Base-by-base conservation (phyloP, 2,888 invertebrate genomes). In the Acrobasis suavella region DNA sequence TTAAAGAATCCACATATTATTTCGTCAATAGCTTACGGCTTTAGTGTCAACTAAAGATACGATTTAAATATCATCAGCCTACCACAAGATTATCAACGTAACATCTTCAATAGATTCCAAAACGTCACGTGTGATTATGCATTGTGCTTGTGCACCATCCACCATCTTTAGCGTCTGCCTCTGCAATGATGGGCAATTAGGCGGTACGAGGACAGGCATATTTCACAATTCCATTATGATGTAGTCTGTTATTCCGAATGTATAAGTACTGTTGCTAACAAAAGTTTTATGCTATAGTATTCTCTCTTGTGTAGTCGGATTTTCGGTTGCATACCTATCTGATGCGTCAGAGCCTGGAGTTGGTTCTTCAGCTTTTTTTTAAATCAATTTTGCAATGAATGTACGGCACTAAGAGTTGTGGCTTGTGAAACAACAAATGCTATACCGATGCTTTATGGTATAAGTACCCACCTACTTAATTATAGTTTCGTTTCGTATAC, bases 151-250 rank as follows among this genome's bases (percentile, higher is more conserved):
- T n/a, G n/a, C n/a, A 14, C 14, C 12, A 9, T 55, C 38, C 16
- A 15, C 38, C 32, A 59, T 60, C 60, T 51, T 51, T 52, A 52
- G 50, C 39, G n/a, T n/a, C 58, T 22, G 16, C 9, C 17, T 32
- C 58, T 46, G 58, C 55, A 50, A 60, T 55, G 52, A 62, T 46
- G 49, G 58, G 37, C 50, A 50, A 60, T 42, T 60, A 60, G 60
- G 10, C 32, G 39, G 38, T 49, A 51, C 42, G 51, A 60, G 38
- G 50, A 59, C 50, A 50, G 55, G 46, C 51, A 50, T 68, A 65
- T 74, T 70, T 68, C 70, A 69, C 67, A 66, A 72, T 67, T 69
- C 72, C 69, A 70, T 70, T 71, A 67, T 67, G 60, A 63, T 66
- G 63, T 67, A 66, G 69, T 71, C 64, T 63, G 64, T 67, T 50